Evolutionary conservation across 2,797 vertebrate species (phyloP), one percentile per base, ranked within the genome.

Genomic region (Phalanger gymnotis): DNA sequence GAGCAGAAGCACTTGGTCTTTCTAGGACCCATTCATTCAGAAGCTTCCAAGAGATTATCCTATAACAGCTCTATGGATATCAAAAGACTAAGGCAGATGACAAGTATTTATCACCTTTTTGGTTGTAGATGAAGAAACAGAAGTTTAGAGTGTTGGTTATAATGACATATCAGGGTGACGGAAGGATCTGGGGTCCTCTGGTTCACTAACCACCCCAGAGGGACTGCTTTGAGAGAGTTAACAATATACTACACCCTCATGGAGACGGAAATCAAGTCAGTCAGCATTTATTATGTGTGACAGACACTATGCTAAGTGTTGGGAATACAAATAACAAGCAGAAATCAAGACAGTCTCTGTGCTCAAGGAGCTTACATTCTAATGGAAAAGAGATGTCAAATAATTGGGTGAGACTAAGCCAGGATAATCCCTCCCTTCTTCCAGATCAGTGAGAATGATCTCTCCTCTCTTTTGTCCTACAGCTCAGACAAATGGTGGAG

Each of bases 401-500:
- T 30, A 27, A 30, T 13, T 81, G 27, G 27, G 7, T n/a, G 9
- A 1, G 1, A 0, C 12, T 53, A 13, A 16, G 0, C 9, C 73
- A 0, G 1, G 58, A 87, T 56, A 34, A 9, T 31, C 22, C 27
- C 27, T 66, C 56, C 22, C 30, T 61, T 51, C 47, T 31, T n/a
- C 34, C n/a, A 5, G 30, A 2, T 0, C 0, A 0, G 1, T 40
- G 40, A 94, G 47, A 61, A 0, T 94, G 31, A 73, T 0, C 0
- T 52, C 0, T 2, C 22, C 58, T 96, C n/a, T 73, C 34, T 93
- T 89, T 93, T 98, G 0, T 92, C 93, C 97, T 94, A 94, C 98
- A 99, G 99, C 97, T 94, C 99, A 99, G 98, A 98, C 99, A 1
- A 98, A 99, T 91, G 98, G 99, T 0, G 97, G 97, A 0, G 57